Base-by-base conservation (phyloP, 1,140 invertebrate genomes). In the Lutraria rhynchaena region DNA sequence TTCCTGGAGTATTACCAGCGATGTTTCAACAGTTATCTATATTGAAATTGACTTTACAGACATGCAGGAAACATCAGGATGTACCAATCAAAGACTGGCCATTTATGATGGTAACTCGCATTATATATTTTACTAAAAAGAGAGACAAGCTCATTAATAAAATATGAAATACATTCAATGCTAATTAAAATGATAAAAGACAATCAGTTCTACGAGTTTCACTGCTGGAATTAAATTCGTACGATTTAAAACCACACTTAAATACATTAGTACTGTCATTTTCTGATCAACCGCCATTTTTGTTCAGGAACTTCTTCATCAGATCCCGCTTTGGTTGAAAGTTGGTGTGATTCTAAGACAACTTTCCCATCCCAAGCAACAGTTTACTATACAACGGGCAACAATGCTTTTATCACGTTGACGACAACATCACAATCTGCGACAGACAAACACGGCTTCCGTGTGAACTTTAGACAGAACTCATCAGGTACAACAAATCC, bases 301-400 rank as follows among this genome's bases (percentile, higher is more conserved):
- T 46, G 1, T 69, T 17, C 24, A 75, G 71, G 71, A 44, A 60
- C 41, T 3, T 75, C 71, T 33, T 7, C 5, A 3, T 60, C 71
- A 3, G 53, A 58, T 46, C 57, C 71, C 0, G 71, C 71, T 31
- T 11, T 75, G 19, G 15, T 77, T 5, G 74, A 77, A 41, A 46
- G 29, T 4, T 63, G 57, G 74, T 77, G 74, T 77, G 74, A 77
- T 57, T 77, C 74, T 7, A 58, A 46, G 29, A n/a, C n/a, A 3
- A 57, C 51, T n/a, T 77, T 65, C n/a, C 74, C 74, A 24, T 31
- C 58, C 9, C 57, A 65, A 37, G 3, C 37, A 22, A 65, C 58
- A 15, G 44, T 77, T 1, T 77, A 65, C 29, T 77, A 65, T 22
- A 63, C 74, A 15, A 65, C 74, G 1, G 60, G 60, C 24, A 77